Conservation (phyloP, 2,113 vertebrate species). For the Gallinago paraguaiae region DNA sequence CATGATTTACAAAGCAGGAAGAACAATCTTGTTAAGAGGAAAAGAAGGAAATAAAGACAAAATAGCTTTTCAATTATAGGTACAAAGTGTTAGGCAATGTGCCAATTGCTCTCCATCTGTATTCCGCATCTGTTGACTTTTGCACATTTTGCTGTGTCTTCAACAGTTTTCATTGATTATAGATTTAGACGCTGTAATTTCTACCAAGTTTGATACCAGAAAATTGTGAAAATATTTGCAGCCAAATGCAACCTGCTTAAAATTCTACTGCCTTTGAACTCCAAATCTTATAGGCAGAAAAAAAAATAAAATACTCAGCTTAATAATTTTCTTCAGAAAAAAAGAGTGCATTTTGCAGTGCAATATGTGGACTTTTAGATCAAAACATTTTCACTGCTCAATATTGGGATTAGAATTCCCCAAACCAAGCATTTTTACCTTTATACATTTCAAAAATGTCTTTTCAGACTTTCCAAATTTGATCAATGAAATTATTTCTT, state of each 20-base stretch:
- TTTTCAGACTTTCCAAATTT: not conserved
- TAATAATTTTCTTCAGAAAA: not conserved
- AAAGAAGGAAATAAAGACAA: constrained; percentile 35
- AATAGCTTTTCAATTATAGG: constrained; percentile 38
- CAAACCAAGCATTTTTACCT: not conserved
- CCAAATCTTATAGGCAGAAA: not conserved
- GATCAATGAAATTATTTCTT: not conserved
- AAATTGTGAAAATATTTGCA: constrained; percentile 22
- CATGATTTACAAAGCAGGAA: not conserved
- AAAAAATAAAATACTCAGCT: not conserved
- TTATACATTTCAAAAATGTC: fast-evolving
- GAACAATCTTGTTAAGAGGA: constrained; percentile 31
- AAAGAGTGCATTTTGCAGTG: not conserved
- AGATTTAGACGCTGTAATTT: constrained; percentile 3
- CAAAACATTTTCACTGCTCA: not conserved
- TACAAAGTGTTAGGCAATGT: not conserved
- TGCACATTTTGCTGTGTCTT: not conserved
- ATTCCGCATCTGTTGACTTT: constrained; percentile 35
- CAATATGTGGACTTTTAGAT: not conserved
- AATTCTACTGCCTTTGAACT: not conserved
- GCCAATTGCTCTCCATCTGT: constrained; percentile 6
- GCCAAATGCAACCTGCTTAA: not conserved
- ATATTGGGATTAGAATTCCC: not conserved
- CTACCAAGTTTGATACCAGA: not conserved
- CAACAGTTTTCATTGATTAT: constrained; percentile 12